Evolutionary conservation across 1,140 invertebrate species (phyloP), one percentile per base, ranked within the genome.

Genomic region (Tachypleus tridentatus): DNA sequence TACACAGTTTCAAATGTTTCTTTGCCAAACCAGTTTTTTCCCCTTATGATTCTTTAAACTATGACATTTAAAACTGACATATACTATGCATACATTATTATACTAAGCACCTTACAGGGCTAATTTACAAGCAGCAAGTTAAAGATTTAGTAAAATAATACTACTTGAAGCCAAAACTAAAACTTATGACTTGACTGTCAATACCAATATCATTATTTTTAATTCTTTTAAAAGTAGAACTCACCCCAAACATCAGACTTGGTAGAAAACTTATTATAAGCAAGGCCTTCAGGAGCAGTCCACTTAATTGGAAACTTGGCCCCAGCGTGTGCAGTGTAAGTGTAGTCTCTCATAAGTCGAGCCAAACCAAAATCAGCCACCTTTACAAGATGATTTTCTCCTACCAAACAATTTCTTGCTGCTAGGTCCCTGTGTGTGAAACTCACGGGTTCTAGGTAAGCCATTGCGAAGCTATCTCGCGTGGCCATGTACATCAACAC

Each of bases 231-330:
- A n/a, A 29, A 29, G 50, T 51, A 4, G 51, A 66, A 56, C 62
- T 29, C 61, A 54, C 93, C 92, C 82, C 82, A 82, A 49, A 84
- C 81, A 72, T 84, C 82, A 10, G 80, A 82, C 77, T 97, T 98
- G 49, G 95, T 98, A 68, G 93, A 97, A 80, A 99, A 99, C 76
- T 95, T 95, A 79, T 99, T 99, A 77, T 97, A 99, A 4, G 96
- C 97, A 69, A 99, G 80, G 56, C 97, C 97, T 80, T 99, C 97
- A 3, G 97, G 97, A 51, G 97, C 95, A 3, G 97, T 98, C 97
- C 97, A 99, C 79, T 99, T 99, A 73, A 99, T 99, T 51, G 97
- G 96, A 80, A 99, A 98, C 81, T 98, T 98, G 62, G 94, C 94
- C 54, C 96, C 95, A 54, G 93, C 93, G 77, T 98, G 94, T 49